Conservation (phyloP, 2,888 invertebrate genomes). For the Melipona beecheii region DNA sequence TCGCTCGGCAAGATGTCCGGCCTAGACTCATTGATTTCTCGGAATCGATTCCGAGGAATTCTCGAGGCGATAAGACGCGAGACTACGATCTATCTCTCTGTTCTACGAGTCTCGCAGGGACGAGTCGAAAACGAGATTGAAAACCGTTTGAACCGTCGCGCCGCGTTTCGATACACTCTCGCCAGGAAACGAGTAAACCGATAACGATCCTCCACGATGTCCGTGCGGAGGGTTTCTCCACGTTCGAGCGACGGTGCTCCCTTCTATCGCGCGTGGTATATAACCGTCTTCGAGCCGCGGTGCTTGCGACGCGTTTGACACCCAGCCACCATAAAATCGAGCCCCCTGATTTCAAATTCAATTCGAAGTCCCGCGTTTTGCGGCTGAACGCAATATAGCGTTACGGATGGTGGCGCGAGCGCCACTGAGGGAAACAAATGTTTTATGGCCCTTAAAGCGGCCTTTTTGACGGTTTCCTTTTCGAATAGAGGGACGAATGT, state of each 20-base stretch:
- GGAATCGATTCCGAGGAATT: constrained; percentile 29
- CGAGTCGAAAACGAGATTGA: constrained; percentile 69
- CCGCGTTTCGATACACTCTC: neutral
- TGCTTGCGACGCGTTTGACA: constrained; percentile 76
- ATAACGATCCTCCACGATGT: constrained; percentile 59
- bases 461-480: constrained; percentile 75
- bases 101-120: constrained; percentile 29
- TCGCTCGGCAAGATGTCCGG: constrained; percentile 15
- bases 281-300: constrained; percentile 52
- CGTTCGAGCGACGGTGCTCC: constrained; percentile 44
- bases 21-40: constrained; percentile 32
- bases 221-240: constrained; percentile 38
- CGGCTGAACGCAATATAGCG: constrained; percentile 74
- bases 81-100: constrained; percentile 16
- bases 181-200: constrained; percentile 61
- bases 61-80: constrained; percentile 12
- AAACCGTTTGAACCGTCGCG: constrained; percentile 23
- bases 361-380: constrained; percentile 78
- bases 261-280: constrained; percentile 45
- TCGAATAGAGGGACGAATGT: constrained; percentile 55
- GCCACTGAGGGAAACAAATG: constrained; percentile 80
- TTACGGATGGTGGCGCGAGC: constrained; percentile 58
- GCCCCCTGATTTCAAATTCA: constrained; percentile 82
- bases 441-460: constrained; percentile 81
- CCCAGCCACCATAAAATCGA: constrained; percentile 79